Base-by-base conservation (phyloP, 2,113 vertebrate genomes). In the Petroica traversi region DNA sequence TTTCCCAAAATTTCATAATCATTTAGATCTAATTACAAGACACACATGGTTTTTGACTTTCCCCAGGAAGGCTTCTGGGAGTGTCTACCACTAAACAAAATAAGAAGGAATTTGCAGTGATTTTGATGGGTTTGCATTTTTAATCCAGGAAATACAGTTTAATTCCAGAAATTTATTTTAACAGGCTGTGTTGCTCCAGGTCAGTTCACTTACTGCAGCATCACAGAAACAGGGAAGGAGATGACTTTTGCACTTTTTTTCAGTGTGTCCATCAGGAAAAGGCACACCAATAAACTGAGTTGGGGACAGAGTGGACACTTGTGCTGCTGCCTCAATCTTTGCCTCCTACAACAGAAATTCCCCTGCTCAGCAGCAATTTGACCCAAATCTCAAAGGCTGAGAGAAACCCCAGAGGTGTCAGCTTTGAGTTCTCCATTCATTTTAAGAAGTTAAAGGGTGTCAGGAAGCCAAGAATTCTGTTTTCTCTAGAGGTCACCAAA, bases 1-100 rank as follows among this genome's bases (percentile, higher is more conserved):
- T 96, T 97, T 84, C 92, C 92, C 93, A 33, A 95, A 95, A 96
- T 95, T 97, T 97, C 94, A 90, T 94, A 93, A 95, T 96, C 48
- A 91, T 94, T 96, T 95, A 97, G 91, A 89, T 96, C 95, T 95
- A 95, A 96, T 96, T 97, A 92, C 94, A 95, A 94, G 86, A 28
- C 85, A 84, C 66, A 91, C 81, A 63, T 86, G 69, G 19, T 77
- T 95, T 96, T 93, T 72, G 2, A 79, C 93, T 96, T 96, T 90
- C 76, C 43, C 17, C 36, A 14, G 31, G 57, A 95, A 80, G 46
- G 36, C 55, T 71, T 46, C 2, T 7, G 46, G 66, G 48, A 84
- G 16, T 5, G 1, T 78, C 88, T 58, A 40, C 61, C 11, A 24
- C 51, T 87, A 73, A 92, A 80, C 28, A 34, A 68, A 88, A 61